Conservation (phyloP, 92 coral and sea anemone genomes). For the Phymanthus crucifer region DNA sequence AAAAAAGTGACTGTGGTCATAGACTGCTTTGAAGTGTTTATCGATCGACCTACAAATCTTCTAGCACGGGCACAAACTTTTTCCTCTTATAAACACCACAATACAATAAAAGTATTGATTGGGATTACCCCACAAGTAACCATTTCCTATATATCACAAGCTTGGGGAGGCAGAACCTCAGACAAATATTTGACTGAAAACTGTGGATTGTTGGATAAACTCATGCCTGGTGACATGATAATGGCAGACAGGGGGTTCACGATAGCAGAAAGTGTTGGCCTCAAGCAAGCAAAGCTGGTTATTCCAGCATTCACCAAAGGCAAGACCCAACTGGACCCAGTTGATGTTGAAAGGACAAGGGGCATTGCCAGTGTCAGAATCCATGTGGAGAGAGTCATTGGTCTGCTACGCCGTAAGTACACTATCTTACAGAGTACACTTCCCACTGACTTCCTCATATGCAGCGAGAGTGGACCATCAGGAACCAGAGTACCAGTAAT, state of each 20-base stretch:
- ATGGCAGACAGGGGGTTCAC: slow-evolving; percentile 64
- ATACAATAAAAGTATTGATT: no score
- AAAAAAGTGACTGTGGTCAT: no score
- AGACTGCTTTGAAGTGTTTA: no score
- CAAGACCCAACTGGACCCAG: slow-evolving; percentile 48
- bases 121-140: slow-evolving; percentile 27
- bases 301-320: slow-evolving; percentile 42
- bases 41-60: no score
- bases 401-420: slow-evolving; percentile 34
- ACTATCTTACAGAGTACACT: slow-evolving; percentile 42
- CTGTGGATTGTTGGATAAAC: slow-evolving; percentile 49
- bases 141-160: slow-evolving; percentile 26
- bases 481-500: slow-evolving; percentile 37
- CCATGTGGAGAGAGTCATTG: slow-evolving; percentile 55
- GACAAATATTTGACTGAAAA: slow-evolving; percentile 60
- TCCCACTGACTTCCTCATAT: slow-evolving; percentile 42
- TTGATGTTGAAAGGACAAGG: no score
- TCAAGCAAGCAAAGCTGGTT: slow-evolving; percentile 25
- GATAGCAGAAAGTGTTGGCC: slow-evolving; percentile 32
- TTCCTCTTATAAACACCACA: no score
- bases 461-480: slow-evolving; percentile 33
- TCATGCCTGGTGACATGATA: slow-evolving; percentile 63
- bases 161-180: slow-evolving; percentile 60
- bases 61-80: no score
- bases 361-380: slow-evolving; percentile 21